Conservation (phyloP, 2,888 invertebrate species). For the Malthinus flaveolus region DNA sequence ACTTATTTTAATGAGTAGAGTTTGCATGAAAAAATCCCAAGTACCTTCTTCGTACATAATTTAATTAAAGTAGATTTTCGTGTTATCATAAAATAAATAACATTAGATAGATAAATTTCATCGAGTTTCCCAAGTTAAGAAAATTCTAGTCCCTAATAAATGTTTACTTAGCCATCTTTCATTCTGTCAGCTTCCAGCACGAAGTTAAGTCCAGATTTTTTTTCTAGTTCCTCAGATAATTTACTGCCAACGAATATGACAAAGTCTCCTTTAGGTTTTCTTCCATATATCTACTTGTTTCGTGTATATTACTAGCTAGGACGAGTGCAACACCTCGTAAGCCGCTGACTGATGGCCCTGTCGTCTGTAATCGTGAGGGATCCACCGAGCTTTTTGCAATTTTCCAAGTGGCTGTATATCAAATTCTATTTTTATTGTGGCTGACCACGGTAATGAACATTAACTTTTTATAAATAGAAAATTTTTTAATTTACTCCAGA, state of each 20-base stretch:
- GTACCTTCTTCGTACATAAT: too few relatives aligned
- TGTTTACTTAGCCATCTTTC: slow-evolving; percentile 3
- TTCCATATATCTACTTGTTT: slow-evolving; percentile 42
- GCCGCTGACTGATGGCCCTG: slow-evolving; percentile 49
- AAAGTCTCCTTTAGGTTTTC: slow-evolving; percentile 38
- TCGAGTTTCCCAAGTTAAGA: neutral
- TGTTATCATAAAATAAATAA: neutral
- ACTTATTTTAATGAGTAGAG: too few relatives aligned
- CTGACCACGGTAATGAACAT: slow-evolving; percentile 36
- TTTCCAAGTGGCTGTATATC: slow-evolving; percentile 51
- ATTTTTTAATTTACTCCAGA: neutral
- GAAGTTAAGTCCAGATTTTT: slow-evolving; percentile 20
- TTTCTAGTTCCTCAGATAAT: slow-evolving; percentile 21
- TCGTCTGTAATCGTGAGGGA: slow-evolving; percentile 47
- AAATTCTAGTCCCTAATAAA: neutral
- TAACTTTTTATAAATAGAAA: neutral
- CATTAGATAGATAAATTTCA: neutral
- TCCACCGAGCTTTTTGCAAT: slow-evolving; percentile 48
- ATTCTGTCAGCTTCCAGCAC: slow-evolving; percentile 8
- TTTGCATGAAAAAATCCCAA: too few relatives aligned
- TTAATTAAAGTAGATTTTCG: too few relatives aligned
- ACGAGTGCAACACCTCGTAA: slow-evolving; percentile 46
- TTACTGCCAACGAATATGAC: slow-evolving; percentile 34
- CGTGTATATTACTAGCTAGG: slow-evolving; percentile 39
- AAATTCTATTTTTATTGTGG: slow-evolving; percentile 41